These are phyloP conservation scores for Lepidotrigona ventralis DNA, from an alignment of 1,140 invertebrate species.

Conservation along the genomic window DNA sequence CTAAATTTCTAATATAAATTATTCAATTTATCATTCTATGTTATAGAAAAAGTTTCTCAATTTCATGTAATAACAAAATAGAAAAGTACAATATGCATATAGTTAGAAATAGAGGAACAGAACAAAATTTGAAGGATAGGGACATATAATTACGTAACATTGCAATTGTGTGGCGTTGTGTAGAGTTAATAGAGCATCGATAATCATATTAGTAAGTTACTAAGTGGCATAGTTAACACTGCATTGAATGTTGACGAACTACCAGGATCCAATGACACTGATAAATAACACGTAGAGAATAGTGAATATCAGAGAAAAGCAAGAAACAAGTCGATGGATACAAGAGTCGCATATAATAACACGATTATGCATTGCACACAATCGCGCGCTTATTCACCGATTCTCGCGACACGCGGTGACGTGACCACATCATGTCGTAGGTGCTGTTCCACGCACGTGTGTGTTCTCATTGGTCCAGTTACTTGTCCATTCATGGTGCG, in stretches of 20 bases:
- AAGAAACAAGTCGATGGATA: not conserved
- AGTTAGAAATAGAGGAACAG: too few species aligned
- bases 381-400: constrained; percentile 57
- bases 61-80: not conserved
- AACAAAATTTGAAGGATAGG: not conserved
- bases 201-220: not conserved
- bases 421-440: constrained; percentile 25
- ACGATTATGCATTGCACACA: constrained; percentile 34
- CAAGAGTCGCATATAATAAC: constrained; percentile 39
- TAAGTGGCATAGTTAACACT: not conserved
- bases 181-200: not conserved
- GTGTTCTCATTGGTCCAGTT: constrained; percentile 47
- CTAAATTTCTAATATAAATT: not conserved
- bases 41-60: not conserved
- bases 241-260: not conserved
- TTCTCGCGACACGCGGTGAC: constrained; percentile 54
- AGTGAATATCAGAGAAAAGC: not conserved
- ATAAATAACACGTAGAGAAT: constrained; percentile 2
- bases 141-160: not conserved
- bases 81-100: not conserved
- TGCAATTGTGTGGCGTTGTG: not conserved
- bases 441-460: constrained; percentile 29
- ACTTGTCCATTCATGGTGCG: constrained; percentile 71
- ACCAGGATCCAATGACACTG: not conserved
- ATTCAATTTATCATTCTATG: not conserved